Conservation (phyloP, 1,140 invertebrate genomes). For the Drosophila funebris region DNA sequence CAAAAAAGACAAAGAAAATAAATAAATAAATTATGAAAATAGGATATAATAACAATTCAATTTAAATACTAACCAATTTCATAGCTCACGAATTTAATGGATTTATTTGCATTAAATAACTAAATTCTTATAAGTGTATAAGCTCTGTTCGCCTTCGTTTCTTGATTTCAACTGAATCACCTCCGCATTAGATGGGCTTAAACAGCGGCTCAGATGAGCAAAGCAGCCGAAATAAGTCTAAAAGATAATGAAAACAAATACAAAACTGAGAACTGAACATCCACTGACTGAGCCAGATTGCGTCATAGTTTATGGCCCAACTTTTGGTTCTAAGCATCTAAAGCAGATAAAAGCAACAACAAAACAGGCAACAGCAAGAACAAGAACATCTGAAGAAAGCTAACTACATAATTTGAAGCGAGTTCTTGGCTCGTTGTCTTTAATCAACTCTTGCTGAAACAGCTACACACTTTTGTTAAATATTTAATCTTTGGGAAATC, state of each 20-base stretch:
- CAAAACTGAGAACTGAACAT: conserved; percentile 43
- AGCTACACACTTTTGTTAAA: background rate
- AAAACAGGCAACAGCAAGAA: background rate
- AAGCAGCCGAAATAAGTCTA: conserved; percentile 66
- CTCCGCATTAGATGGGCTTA: conserved; percentile 9
- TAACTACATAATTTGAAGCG: conserved; percentile 30
- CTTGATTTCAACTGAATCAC: conserved; percentile 49
- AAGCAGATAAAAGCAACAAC: conserved; percentile 6
- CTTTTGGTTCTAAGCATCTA: conserved; percentile 50
- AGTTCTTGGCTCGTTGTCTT: background rate
- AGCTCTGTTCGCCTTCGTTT: conserved; percentile 42
- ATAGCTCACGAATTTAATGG: conserved; percentile 19
- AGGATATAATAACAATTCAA: too few relatives aligned
- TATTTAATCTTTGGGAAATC: background rate
- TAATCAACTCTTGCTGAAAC: background rate
- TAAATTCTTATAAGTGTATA: background rate
- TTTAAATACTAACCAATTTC: conserved; percentile 47
- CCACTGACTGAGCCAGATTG: conserved; percentile 44
- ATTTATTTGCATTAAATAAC: background rate
- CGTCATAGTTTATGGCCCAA: conserved; percentile 72
- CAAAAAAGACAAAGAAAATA: background rate
- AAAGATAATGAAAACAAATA: conserved; percentile 69
- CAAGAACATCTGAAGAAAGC: conserved; percentile 35
- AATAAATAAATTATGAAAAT: too few relatives aligned
- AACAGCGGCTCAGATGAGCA: conserved; percentile 52